Evolutionary conservation across 1,140 invertebrate genomes (phyloP).

Genomic region (Bombus sibiricus): DNA sequence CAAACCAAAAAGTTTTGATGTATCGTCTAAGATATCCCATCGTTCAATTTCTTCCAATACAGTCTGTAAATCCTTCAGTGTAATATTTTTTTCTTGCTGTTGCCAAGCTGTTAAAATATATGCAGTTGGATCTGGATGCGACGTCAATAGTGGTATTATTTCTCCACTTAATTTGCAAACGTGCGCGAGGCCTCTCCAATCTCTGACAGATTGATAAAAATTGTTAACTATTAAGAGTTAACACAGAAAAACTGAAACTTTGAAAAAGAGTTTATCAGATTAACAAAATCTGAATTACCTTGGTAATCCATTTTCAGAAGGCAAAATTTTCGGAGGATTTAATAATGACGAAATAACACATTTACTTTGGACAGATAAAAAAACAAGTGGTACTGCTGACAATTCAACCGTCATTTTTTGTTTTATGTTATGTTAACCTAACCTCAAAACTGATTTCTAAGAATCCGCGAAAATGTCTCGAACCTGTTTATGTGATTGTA

Average conservation of each 20-base stretch:
- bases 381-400: constrained; percentile 86
- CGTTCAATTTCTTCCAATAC: constrained; percentile 85
- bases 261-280: not conserved
- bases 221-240: not conserved
- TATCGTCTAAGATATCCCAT: constrained; percentile 87
- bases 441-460: not conserved
- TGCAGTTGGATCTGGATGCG: constrained; percentile 82
- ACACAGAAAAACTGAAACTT: not conserved
- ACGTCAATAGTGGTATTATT: constrained; percentile 79
- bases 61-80: constrained; percentile 81
- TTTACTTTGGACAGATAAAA: constrained; percentile 80
- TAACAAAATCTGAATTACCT: constrained; percentile 76
- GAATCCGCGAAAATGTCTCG: not conserved
- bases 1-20: constrained; percentile 83
- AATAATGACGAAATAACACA: constrained; percentile 83
- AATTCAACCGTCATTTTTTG: constrained; percentile 83
- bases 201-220: constrained; percentile 76
- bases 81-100: constrained; percentile 76
- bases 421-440: not conserved
- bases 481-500: no score
- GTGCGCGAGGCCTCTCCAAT: constrained; percentile 87
- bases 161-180: constrained; percentile 82
- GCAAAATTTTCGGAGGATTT: constrained; percentile 85
- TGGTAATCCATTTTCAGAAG: constrained; percentile 83
- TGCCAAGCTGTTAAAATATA: constrained; percentile 83